Conservation (phyloP, 2,888 invertebrate species). For the Tetragonula carbonaria region DNA sequence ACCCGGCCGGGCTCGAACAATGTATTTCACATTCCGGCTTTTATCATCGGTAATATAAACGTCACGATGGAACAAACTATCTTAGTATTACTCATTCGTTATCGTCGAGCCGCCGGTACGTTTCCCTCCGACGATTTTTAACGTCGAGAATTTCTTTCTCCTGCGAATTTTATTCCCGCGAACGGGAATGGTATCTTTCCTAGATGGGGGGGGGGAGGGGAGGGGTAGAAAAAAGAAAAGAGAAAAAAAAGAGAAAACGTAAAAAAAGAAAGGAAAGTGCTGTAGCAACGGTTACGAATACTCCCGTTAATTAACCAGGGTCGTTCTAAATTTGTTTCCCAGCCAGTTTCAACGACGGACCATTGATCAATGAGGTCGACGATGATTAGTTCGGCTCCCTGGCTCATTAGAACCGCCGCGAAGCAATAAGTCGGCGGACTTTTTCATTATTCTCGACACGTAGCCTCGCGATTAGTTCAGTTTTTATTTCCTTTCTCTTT, state of each 20-base stretch:
- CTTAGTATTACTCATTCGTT: conserved; percentile 57
- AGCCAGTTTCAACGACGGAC: conserved; percentile 8
- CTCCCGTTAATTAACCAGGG: conserved; percentile 41
- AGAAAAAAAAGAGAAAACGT: neutral
- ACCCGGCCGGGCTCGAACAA: neutral
- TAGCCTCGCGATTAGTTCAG: conserved; percentile 61
- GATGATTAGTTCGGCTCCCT: conserved; percentile 64
- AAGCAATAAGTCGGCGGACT: conserved; percentile 63
- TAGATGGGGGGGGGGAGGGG: no score
- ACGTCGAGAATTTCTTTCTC: neutral
- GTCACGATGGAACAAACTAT: conserved; percentile 40
- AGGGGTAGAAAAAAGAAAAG: no score
- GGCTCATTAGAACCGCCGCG: conserved; percentile 59
- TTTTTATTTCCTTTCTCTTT: conserved; percentile 56
- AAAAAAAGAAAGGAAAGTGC: neutral
- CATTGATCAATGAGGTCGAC: conserved; percentile 55
- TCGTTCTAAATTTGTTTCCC: conserved; percentile 39
- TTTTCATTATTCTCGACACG: conserved; percentile 79
- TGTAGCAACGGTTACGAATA: neutral
- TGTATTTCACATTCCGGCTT: conserved; percentile 15
- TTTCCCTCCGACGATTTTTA: conserved; percentile 24
- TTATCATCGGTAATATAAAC: conserved; percentile 46
- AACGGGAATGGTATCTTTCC: neutral
- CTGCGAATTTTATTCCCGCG: no score
- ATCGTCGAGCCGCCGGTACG: conserved; percentile 27